These are phyloP conservation scores for Tragelaphus scriptus DNA, from an alignment of 2,113 vertebrate species.

Conservation along the genomic window DNA sequence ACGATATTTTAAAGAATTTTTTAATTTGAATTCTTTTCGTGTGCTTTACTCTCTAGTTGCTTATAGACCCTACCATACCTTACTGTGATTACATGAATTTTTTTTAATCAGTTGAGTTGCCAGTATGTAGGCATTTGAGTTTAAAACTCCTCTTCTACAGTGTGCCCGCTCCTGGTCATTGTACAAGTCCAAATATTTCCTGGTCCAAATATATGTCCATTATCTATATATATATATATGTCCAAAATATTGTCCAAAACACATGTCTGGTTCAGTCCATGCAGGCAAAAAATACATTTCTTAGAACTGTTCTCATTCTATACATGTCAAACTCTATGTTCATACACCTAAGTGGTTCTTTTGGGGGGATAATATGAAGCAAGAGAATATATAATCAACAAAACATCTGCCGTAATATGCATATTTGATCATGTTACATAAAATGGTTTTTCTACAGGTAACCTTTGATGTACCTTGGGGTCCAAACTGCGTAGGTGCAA, in stretches of 20 bases:
- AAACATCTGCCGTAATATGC: not conserved
- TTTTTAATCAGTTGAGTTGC: not conserved
- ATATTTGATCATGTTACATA: not conserved
- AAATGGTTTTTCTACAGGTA: slow-evolving; percentile 81
- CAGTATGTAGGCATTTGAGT: not conserved
- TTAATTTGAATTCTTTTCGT: not conserved
- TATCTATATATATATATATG: not conserved
- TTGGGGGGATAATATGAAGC: not conserved
- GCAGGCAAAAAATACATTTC: slow-evolving; percentile 40
- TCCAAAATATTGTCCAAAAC: not conserved
- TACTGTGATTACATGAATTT: not conserved
- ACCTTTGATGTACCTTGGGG: slow-evolving; percentile 98
- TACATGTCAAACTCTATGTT: not conserved
- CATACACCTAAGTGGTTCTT: not conserved
- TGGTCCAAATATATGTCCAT: not conserved
- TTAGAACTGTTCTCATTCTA: not conserved
- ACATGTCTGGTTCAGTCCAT: not conserved
- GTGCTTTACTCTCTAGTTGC: not conserved
- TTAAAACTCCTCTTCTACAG: not conserved
- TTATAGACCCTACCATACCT: not conserved
- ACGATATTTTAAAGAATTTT: not conserved
- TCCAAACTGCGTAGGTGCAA: slow-evolving; percentile 87
- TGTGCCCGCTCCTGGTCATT: not conserved
- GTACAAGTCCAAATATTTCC: not conserved
- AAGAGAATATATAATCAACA: slow-evolving; percentile 15